Evolutionary conservation across 2,113 vertebrate species (phyloP), one percentile per base, ranked within the genome.

Genomic region (Hypomesus transpacificus): DNA sequence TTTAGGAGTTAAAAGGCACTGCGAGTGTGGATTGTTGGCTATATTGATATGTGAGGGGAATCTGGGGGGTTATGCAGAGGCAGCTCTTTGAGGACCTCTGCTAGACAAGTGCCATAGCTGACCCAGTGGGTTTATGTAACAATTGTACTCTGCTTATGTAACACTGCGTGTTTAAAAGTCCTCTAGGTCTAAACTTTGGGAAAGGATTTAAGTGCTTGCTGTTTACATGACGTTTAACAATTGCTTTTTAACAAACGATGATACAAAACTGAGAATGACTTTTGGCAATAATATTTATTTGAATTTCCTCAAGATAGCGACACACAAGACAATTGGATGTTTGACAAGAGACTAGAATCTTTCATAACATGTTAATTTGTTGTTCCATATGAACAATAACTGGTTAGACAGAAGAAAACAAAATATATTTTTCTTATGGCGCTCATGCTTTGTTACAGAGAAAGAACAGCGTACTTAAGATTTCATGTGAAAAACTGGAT

Each of bases 271-370:
- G 13, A 17, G 18, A 0, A 17, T 46, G 1, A 26, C 26, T 81
- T 85, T 90, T 70, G 80, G 81, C 79, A 79, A 83, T 81, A 83
- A 89, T 88, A 84, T 91, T 92, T 93, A 92, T 91, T 93, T 50
- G 9, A 85, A 68, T 85, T 85, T 88, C 86, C 66, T 71, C 84
- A 87, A 82, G 74, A 83, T 78, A 86, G 75, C 86, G 87, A 91
- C 89, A 92, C 81, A 81, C 75, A 88, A 82, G 86, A 90, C 85
- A 86, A 84, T 84, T 80, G 72, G 78, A 86, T 24, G 71, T 82
- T 82, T 18, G 68, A 60, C 85, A 79, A 87, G 81, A 86, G 84
- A 83, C 80, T 73, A 82, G 75, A 74, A 74, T 80, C 81, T 84
- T 79, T 84, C 81, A 81, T 80, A 82, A 72, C 73, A 81, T 22